Conservation (phyloP, 2,113 vertebrate genomes). For the Chionis minor region DNA sequence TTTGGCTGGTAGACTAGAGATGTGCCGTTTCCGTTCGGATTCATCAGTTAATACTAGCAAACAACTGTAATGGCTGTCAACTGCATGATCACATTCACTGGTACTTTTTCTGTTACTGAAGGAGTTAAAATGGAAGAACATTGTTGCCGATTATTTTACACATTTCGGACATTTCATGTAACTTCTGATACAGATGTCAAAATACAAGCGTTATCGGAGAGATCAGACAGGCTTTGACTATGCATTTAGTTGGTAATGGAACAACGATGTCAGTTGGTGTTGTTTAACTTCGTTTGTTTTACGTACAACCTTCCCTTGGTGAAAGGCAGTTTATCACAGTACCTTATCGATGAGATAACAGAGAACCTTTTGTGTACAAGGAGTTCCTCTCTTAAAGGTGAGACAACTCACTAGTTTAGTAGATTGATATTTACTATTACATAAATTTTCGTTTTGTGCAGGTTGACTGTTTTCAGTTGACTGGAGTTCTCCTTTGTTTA, state of each 20-base stretch:
- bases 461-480: background rate
- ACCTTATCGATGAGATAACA: background rate
- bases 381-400: background rate
- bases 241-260: background rate
- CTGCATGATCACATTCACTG: rapidly evolving
- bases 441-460: background rate
- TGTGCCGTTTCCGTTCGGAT: background rate
- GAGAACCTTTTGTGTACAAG: background rate
- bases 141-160: background rate
- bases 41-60: background rate
- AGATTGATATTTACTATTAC: background rate
- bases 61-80: background rate
- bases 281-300: background rate
- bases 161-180: rapidly evolving
- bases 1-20: background rate
- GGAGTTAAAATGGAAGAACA: background rate
- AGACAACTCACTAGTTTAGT: background rate
- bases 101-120: background rate
- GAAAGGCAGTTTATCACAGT: background rate
- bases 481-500: background rate
- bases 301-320: background rate
- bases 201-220: background rate
- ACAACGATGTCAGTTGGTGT: background rate
- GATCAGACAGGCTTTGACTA: background rate
- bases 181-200: background rate